Evolutionary conservation across 2,113 vertebrate genomes (phyloP).

Genomic region (Pelusios castaneus): DNA sequence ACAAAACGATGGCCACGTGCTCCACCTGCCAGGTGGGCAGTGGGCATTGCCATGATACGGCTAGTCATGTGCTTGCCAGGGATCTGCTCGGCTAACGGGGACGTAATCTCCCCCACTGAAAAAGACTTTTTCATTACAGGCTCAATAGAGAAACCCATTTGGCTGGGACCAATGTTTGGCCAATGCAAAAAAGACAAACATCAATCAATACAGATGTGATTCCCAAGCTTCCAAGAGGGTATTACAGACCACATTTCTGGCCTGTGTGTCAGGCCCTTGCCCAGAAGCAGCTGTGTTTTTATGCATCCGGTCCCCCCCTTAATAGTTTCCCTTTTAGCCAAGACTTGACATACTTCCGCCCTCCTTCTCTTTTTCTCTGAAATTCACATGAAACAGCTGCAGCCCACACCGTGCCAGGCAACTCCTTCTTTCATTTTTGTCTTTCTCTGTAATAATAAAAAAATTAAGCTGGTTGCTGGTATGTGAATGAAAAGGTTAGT

Average conservation of each 20-base stretch:
- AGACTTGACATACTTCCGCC: slow-evolving; percentile 31
- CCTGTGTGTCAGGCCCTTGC: slow-evolving; percentile 38
- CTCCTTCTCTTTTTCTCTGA: not conserved
- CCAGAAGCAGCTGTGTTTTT: slow-evolving; percentile 61
- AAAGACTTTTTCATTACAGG: not conserved
- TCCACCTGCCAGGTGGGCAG: not conserved
- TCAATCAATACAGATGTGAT: slow-evolving; percentile 47
- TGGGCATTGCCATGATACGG: not conserved
- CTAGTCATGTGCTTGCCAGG: not conserved
- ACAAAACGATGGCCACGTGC: not conserved
- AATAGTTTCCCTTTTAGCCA: slow-evolving; percentile 47
- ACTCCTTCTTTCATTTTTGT: slow-evolving; percentile 36
- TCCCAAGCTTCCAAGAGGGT: slow-evolving; percentile 40
- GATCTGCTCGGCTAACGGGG: not conserved
- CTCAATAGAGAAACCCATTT: slow-evolving; percentile 18
- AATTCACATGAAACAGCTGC: slow-evolving; percentile 65
- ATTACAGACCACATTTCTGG: slow-evolving; percentile 39
- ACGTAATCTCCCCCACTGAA: not conserved
- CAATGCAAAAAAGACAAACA: slow-evolving; percentile 32
- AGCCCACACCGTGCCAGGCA: slow-evolving; percentile 37
- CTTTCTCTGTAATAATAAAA: slow-evolving; percentile 49
- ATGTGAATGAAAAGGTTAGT: slow-evolving; percentile 45
- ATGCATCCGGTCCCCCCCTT: not conserved
- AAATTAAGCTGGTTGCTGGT: slow-evolving; percentile 20
- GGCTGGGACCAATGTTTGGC: slow-evolving; percentile 19